Evolutionary conservation across 2,888 invertebrate genomes (phyloP).

Genomic region (Sinelater perroti): DNA sequence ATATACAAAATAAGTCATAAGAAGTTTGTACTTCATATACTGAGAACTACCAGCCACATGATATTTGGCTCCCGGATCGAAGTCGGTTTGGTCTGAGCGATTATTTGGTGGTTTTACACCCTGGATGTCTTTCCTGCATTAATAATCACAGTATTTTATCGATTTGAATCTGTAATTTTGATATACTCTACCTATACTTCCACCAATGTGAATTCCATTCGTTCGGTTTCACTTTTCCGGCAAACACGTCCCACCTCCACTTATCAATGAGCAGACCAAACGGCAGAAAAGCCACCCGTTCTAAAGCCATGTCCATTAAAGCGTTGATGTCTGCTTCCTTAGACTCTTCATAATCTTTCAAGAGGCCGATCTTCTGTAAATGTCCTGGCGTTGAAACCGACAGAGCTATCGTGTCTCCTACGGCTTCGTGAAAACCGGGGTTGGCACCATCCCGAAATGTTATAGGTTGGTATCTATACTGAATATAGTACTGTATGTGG

Average conservation of each 20-base stretch:
- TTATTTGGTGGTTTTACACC: slow-evolving; percentile 58
- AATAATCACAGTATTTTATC: not conserved
- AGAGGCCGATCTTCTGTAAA: slow-evolving; percentile 60
- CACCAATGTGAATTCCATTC: slow-evolving; percentile 62
- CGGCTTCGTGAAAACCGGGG: slow-evolving; percentile 71
- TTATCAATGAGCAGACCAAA: slow-evolving; percentile 66
- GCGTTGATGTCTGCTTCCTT: slow-evolving; percentile 61
- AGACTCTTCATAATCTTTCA: slow-evolving; percentile 55
- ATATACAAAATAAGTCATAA: too few species aligned
- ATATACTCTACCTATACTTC: slow-evolving; percentile 32
- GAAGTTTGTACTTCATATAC: slow-evolving; percentile 54
- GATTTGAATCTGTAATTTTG: not conserved
- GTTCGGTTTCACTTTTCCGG: slow-evolving; percentile 56
- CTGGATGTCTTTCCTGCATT: slow-evolving; percentile 59
- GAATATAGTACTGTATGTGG: slow-evolving; percentile 71
- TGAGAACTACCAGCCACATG: slow-evolving; percentile 61
- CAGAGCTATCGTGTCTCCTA: slow-evolving; percentile 69
- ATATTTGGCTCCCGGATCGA: slow-evolving; percentile 62
- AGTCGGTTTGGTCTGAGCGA: slow-evolving; percentile 57
- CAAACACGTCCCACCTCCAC: slow-evolving; percentile 67
- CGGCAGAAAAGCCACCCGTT: slow-evolving; percentile 65
- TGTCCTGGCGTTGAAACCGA: slow-evolving; percentile 65
- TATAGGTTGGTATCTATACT: slow-evolving; percentile 66
- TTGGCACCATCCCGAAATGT: slow-evolving; percentile 64
- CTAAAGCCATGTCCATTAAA: slow-evolving; percentile 61